A percentile compares a stretch with the other conserved stretches of the same genome.
Conservation (phyloP, 2,888 invertebrate genomes). For the Lasioglossum lativentre region DNA sequence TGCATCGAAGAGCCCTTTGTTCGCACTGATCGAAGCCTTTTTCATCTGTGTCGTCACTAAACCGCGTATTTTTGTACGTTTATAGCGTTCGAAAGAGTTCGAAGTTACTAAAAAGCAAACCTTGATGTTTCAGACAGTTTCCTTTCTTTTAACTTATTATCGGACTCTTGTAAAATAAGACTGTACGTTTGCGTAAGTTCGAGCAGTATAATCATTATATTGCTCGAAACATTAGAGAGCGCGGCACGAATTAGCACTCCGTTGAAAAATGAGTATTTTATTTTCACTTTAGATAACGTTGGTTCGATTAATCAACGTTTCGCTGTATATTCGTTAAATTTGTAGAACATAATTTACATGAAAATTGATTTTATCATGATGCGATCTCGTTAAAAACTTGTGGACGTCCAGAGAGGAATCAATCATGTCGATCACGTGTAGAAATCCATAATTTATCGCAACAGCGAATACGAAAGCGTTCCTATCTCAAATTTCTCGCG, state of each 20-base stretch:
- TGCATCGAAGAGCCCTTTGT: neutral
- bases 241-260: neutral
- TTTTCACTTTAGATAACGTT: neutral
- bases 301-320: neutral
- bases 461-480: neutral
- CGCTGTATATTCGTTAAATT: neutral
- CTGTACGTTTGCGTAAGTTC: neutral
- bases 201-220: neutral
- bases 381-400: neutral
- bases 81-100: neutral
- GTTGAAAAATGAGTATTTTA: neutral
- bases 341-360: neutral
- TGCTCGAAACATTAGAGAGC: neutral
- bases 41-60: neutral
- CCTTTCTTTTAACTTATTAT: too few species aligned
- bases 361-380: neutral
- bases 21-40: neutral
- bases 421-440: neutral
- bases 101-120: neutral
- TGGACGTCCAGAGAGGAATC: neutral
- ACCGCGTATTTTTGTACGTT: neutral
- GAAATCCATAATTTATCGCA: slow-evolving; percentile 15
- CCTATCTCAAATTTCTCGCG: slow-evolving; percentile 6
- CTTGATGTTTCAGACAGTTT: too few species aligned
- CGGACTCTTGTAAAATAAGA: neutral